Base-by-base conservation (phyloP, 2,113 vertebrate genomes). In the Ranitomeya variabilis region DNA sequence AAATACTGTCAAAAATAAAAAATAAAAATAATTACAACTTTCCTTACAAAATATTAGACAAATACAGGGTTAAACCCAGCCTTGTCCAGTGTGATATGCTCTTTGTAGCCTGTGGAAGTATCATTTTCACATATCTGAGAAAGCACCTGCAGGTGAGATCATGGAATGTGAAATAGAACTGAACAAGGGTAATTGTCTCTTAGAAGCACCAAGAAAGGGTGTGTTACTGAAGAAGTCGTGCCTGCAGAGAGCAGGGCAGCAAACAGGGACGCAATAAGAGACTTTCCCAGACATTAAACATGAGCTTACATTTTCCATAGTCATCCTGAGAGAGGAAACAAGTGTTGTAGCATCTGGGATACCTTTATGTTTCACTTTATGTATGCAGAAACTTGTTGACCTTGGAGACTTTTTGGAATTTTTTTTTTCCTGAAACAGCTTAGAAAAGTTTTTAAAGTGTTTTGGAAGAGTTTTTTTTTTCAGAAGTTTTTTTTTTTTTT, bases 71-170 rank as follows among this genome's bases (percentile, higher is more conserved):
- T 66, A 66, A 66, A 9, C 62, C 4, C 18, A 19, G 21, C 73
- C 4, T 37, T 60, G 74, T 79, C 37, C n/a, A 6, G 60, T 7
- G 21, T 57, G 60, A 87, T 86, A 57, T 81, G 66, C 77, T 78
- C 26, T 1, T 15, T 13, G 0, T 81, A 81, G 78, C 66, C 54
- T 73, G 79, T n/a, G 64, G 52, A 71, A 16, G 64, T 16, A 71
- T 73, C 5, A 71, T 87, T 81, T 73, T 73, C 54, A n/a, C 55
- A 71, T 81, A 87, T 77, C 69, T 59, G 11, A n/a, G 23, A 73
- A 67, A 82, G 57, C 66, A 87, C 86, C 86, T 87, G 86, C 62
- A 81, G 78, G 54, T 87, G 78, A 87, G 23, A 66, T 87, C 78
- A 87, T 87, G 86, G 86, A 80, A 67, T 66, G n/a, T 54, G 31